Conservation (phyloP, 2,113 vertebrate genomes). For the Meles meles region DNA sequence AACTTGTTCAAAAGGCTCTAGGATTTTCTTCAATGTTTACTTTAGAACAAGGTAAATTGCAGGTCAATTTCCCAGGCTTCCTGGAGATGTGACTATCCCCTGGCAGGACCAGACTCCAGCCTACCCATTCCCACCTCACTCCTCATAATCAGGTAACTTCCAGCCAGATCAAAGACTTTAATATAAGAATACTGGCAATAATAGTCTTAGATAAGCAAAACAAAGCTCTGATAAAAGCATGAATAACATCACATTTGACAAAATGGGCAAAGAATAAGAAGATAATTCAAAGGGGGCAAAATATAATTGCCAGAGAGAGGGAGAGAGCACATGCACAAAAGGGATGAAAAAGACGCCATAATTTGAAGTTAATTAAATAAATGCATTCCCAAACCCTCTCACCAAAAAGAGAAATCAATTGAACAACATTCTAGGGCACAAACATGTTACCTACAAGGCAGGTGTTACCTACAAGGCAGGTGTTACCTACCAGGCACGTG, state of each 20-base stretch:
- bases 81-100: not conserved
- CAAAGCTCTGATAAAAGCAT: not conserved
- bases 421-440: not conserved
- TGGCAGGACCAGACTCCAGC: not conserved
- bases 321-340: not conserved
- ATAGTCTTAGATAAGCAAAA: not conserved
- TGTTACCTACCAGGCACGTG: too few relatives aligned
- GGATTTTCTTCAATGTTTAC: not conserved
- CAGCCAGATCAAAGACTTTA: not conserved
- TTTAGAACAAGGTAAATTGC: not conserved
- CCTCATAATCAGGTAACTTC: not conserved
- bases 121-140: not conserved
- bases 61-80: not conserved
- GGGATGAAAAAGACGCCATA: not conserved
- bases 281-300: not conserved
- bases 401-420: not conserved
- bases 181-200: not conserved
- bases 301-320: not conserved
- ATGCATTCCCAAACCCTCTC: not conserved
- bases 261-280: not conserved
- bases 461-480: not conserved
- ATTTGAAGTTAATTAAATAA: conserved; percentile 9
- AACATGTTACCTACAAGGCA: not conserved
- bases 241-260: not conserved
- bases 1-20: not conserved